A percentile compares a stretch with the other conserved stretches of the same genome.
phyloP scores from a whole-genome alignment of 2,888 invertebrate genomes.

The Yponomeuta cagnagella region DNA sequence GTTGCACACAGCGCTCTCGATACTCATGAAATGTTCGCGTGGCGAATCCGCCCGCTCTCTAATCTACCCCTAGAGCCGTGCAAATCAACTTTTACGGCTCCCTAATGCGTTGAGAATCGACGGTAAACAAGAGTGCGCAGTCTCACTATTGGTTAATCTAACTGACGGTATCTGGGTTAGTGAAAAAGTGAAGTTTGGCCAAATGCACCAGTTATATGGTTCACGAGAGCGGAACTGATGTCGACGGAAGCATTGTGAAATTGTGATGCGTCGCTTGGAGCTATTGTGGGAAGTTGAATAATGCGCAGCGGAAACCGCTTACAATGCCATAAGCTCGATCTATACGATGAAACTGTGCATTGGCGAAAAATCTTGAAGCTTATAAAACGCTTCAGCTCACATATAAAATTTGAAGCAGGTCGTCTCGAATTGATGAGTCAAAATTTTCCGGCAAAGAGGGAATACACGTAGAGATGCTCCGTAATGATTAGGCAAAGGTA shows the following conservation, averaged over 20 bases:
- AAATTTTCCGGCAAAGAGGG: neutral
- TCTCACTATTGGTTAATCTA: slow-evolving; percentile 41
- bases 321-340: slow-evolving; percentile 43
- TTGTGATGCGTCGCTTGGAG: slow-evolving; percentile 45
- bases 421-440: neutral
- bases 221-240: slow-evolving; percentile 71
- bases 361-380: neutral
- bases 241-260: slow-evolving; percentile 61
- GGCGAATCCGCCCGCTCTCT: slow-evolving; percentile 44
- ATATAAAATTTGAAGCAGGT: neutral
- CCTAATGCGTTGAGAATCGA: slow-evolving; percentile 52
- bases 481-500: slow-evolving; percentile 40
- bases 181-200: slow-evolving; percentile 71
- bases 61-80: slow-evolving; percentile 49
- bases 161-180: slow-evolving; percentile 43
- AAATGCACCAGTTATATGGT: slow-evolving; percentile 70
- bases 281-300: slow-evolving; percentile 65
- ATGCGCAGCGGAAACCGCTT: slow-evolving; percentile 55
- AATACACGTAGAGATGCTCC: slow-evolving; percentile 8
- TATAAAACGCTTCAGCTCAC: neutral
- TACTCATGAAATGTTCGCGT: slow-evolving; percentile 62
- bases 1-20: slow-evolving; percentile 63
- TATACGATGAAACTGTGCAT: neutral
- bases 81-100: slow-evolving; percentile 51
- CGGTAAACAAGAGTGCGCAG: slow-evolving; percentile 44